These are phyloP conservation scores for Linnaemya vulpina DNA, from an alignment of 2,888 invertebrate genomes.

Conservation along the genomic window DNA sequence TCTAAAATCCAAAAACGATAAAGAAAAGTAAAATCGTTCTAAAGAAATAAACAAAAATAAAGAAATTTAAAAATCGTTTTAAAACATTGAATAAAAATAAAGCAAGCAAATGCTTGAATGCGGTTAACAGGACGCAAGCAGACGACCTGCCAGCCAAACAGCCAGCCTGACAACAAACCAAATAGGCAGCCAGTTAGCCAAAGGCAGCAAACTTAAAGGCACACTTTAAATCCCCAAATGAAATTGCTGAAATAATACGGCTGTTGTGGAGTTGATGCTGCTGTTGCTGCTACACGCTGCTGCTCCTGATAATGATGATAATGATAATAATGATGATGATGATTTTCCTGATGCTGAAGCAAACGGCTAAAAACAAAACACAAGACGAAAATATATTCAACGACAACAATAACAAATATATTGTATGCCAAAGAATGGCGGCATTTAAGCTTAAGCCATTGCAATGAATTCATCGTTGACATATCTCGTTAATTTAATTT, in stretches of 20 bases:
- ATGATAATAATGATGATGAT: constrained; percentile 13
- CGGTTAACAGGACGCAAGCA: constrained; percentile 53
- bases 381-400: constrained; percentile 55
- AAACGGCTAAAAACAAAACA: constrained; percentile 35
- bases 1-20: background rate
- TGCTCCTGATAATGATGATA: constrained; percentile 11
- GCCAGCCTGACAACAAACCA: constrained; percentile 10
- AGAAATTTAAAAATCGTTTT: constrained; percentile 64
- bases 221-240: constrained; percentile 70
- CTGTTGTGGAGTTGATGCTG: constrained; percentile 36
- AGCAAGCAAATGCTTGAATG: constrained; percentile 57
- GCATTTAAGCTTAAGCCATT: constrained; percentile 82
- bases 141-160: constrained; percentile 23
- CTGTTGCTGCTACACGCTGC: constrained; percentile 11
- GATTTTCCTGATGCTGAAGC: constrained; percentile 27
- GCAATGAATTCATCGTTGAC: constrained; percentile 83
- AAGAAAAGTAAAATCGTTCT: constrained; percentile 33
- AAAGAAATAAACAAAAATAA: constrained; percentile 62
- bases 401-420: constrained; percentile 71
- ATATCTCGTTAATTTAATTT: constrained; percentile 83
- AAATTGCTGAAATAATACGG: constrained; percentile 68
- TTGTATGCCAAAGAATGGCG: constrained; percentile 79
- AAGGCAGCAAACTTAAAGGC: constrained; percentile 50
- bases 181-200: constrained; percentile 36
- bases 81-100: constrained; percentile 58